Evolutionary conservation across 2,888 invertebrate genomes (phyloP), one percentile per base, ranked within the genome.

Genomic region (Brachyptera putata): DNA sequence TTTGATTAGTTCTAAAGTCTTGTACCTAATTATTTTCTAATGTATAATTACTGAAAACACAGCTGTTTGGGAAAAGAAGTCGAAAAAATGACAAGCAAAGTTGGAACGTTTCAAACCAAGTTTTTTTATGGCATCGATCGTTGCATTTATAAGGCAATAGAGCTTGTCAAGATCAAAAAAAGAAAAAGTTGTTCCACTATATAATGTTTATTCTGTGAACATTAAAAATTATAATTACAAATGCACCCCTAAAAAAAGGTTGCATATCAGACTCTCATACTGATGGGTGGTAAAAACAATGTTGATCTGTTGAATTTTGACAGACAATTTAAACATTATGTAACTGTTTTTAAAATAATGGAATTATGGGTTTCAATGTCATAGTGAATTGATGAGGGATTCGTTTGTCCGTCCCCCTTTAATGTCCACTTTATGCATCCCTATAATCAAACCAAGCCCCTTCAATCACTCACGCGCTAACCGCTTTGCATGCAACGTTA

Each of bases 261-360:
- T n/a, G 24, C 3, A 21, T 24, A 3, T 11, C 3, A n/a, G 43
- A 11, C 3, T n/a, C 2, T 24, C 46, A 24, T 3, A 16, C 18
- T 24, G 22, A 24, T 46, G 46, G 46, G 46, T 46, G 46, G 46
- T n/a, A 5, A 46, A 22, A 46, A 21, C 21, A 24, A 46, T 24
- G 21, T 14, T 21, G 36, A 53, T 53, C 36, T 16, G 53, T 5
- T 16, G 22, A 53, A 7, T 18, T 34, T 30, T 55, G 50, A 56
- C 25, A 46, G 60, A 60, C 60, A 60, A 43, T 46, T 60, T 37
- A 49, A 60, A 48, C 48, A 46, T 36, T 16, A 21, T 49, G 24
- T 13, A 11, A 25, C 24, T 50, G 50, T 24, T 46, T 46, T 22
- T 36, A 9, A 53, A 36, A 22, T 53, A 53, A 50, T 30, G 16